phyloP scores from a whole-genome alignment of 2,113 vertebrate species.

The Python bivittatus region DNA sequence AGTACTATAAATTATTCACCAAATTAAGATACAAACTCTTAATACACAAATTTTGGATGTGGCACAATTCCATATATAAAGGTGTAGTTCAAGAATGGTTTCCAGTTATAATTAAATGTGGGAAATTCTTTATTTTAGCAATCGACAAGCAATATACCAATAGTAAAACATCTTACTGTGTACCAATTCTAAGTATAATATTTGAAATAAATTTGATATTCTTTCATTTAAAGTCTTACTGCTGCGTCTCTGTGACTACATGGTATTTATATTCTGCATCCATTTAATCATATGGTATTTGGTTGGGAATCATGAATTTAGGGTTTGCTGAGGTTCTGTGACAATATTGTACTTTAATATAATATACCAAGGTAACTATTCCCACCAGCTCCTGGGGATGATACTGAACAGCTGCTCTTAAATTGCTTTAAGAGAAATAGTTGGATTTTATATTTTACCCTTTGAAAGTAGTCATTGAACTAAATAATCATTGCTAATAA shows the following conservation, averaged over 20 bases:
- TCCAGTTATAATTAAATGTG: background rate
- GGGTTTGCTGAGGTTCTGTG: background rate
- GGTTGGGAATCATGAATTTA: background rate
- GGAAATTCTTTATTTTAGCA: background rate
- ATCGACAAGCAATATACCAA: background rate
- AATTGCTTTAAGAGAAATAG: background rate
- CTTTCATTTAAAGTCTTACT: background rate
- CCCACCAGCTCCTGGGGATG: background rate
- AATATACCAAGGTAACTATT: constrained; percentile 4
- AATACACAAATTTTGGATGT: background rate
- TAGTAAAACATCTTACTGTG: background rate
- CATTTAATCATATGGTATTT: background rate
- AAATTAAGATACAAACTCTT: background rate
- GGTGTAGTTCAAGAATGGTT: background rate
- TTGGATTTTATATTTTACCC: background rate
- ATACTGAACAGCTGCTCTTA: constrained; percentile 4
- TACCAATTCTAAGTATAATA: background rate
- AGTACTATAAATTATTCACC: background rate
- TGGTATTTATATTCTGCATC: background rate
- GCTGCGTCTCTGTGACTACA: background rate
- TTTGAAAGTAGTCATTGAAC: constrained; percentile 34
- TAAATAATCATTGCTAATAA: constrained; percentile 27
- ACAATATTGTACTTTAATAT: background rate
- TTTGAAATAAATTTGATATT: background rate
- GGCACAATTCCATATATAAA: background rate